Evolutionary conservation across 2,888 invertebrate species (phyloP).

Genomic region (Hirtodrosophila histrioides): DNA sequence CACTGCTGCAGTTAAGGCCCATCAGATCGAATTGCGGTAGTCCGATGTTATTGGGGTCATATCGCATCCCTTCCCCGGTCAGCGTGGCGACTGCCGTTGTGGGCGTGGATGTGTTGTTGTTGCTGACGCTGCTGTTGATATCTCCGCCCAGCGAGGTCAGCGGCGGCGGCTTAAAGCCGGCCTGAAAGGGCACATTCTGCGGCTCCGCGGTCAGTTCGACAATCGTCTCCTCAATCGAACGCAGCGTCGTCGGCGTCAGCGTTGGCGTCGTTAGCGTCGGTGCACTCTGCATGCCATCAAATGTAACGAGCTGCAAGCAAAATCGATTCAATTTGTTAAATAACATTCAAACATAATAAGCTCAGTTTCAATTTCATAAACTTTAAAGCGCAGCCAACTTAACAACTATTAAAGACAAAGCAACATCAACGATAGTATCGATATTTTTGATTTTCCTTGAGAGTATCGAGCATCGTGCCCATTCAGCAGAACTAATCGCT

Average conservation of each 20-base stretch:
- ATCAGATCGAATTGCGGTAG: conserved; percentile 38
- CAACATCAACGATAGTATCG: too few relatives aligned
- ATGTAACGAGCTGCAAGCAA: conserved; percentile 90
- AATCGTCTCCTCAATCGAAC: conserved; percentile 96
- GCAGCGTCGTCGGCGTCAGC: conserved; percentile 96
- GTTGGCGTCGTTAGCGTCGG: conserved; percentile 97
- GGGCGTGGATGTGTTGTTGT: conserved; percentile 16
- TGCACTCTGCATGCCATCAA: conserved; percentile 94
- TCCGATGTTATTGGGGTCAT: conserved; percentile 22
- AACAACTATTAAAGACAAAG: background rate
- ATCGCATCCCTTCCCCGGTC: conserved; percentile 23
- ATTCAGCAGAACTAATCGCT: too few relatives aligned
- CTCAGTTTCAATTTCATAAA: background rate
- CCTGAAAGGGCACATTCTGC: conserved; percentile 92
- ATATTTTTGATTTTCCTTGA: too few relatives aligned
- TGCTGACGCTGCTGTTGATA: conserved; percentile 23
- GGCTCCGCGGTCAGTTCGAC: conserved; percentile 92
- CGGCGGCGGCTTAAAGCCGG: conserved; percentile 97
- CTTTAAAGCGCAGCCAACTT: conserved; percentile 13
- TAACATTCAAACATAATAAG: too few relatives aligned
- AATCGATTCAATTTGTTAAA: background rate
- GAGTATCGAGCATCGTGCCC: too few relatives aligned
- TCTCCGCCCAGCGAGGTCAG: conserved; percentile 84
- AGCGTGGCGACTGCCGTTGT: conserved; percentile 23
- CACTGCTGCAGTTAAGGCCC: conserved; percentile 38